Evolutionary conservation across 2,888 invertebrate genomes (phyloP).

Genomic region (Leucophenga montana): DNA sequence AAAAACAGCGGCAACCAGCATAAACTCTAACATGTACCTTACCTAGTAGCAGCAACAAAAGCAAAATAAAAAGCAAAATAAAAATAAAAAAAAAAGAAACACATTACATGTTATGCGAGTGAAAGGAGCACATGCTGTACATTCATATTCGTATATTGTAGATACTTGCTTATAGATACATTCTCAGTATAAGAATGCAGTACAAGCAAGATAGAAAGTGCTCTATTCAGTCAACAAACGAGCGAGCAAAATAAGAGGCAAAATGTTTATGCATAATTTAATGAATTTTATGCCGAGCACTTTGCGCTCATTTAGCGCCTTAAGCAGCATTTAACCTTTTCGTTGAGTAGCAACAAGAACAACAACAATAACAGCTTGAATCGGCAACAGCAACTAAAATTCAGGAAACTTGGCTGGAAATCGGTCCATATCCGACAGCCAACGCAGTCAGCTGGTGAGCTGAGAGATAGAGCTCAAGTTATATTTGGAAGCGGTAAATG

Average conservation of each 20-base stretch:
- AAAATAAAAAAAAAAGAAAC: slow-evolving; percentile 18
- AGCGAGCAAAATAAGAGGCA: not conserved
- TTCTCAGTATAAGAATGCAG: not conserved
- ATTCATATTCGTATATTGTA: too few relatives aligned
- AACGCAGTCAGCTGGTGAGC: not conserved
- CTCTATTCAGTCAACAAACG: not conserved
- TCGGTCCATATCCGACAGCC: too few relatives aligned
- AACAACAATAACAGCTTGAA: not conserved
- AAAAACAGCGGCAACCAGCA: slow-evolving; percentile 6
- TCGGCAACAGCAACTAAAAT: not conserved
- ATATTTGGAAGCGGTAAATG: slow-evolving; percentile 11
- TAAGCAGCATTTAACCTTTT: slow-evolving; percentile 40
- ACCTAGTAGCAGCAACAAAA: slow-evolving; percentile 30
- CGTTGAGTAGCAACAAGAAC: slow-evolving; percentile 20
- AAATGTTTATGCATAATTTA: slow-evolving; percentile 34
- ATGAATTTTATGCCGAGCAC: slow-evolving; percentile 34
- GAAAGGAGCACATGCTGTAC: slow-evolving; percentile 26
- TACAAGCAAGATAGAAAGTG: too few relatives aligned
- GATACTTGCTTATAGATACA: slow-evolving; percentile 10
- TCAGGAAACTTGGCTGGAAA: not conserved
- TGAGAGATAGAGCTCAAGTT: not conserved
- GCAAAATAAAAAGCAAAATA: slow-evolving; percentile 11
- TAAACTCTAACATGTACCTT: not conserved
- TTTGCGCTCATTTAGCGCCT: slow-evolving; percentile 37
- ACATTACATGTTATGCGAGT: slow-evolving; percentile 26